These are phyloP conservation scores for Lithophane leautieri DNA, from an alignment of 2,888 invertebrate genomes.

Conservation along the genomic window DNA sequence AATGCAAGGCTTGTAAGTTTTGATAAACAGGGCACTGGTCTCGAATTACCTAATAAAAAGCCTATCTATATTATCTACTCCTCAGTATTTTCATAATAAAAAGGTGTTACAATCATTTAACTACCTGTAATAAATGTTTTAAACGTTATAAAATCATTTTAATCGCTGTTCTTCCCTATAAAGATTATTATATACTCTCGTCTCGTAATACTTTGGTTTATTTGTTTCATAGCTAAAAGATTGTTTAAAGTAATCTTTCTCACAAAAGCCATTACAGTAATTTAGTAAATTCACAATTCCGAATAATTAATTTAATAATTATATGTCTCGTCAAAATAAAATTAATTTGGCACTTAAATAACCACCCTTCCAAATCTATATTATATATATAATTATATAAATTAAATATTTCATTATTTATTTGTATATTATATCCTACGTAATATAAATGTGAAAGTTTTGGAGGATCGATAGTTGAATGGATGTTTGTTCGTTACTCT, in stretches of 20 bases:
- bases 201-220: slow-evolving; percentile 5
- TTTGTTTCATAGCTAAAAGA: slow-evolving; percentile 10
- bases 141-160: slow-evolving; percentile 40
- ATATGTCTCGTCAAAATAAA: neutral
- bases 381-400: too few relatives aligned
- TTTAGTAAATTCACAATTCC: neutral
- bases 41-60: slow-evolving; percentile 23
- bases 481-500: too few relatives aligned
- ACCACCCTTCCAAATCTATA: too few relatives aligned
- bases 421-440: too few relatives aligned
- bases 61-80: slow-evolving; percentile 9
- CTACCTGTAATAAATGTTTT: slow-evolving; percentile 45
- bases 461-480: too few relatives aligned
- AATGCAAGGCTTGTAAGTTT: too few relatives aligned
- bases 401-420: too few relatives aligned
- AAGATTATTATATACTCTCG: slow-evolving; percentile 31
- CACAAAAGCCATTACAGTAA: neutral
- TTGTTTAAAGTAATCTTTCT: slow-evolving; percentile 7
- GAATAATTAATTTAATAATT: too few relatives aligned
- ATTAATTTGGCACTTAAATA: too few relatives aligned
- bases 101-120: slow-evolving; percentile 53
- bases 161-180: slow-evolving; percentile 37
- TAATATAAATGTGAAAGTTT: too few relatives aligned
- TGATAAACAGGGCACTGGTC: too few relatives aligned
- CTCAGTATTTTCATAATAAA: slow-evolving; percentile 8